Percentiles rank a stretch among this genome's conserved stretches.
Conservation (phyloP, 2,888 invertebrate species). For the Dexiosoma caninum region DNA sequence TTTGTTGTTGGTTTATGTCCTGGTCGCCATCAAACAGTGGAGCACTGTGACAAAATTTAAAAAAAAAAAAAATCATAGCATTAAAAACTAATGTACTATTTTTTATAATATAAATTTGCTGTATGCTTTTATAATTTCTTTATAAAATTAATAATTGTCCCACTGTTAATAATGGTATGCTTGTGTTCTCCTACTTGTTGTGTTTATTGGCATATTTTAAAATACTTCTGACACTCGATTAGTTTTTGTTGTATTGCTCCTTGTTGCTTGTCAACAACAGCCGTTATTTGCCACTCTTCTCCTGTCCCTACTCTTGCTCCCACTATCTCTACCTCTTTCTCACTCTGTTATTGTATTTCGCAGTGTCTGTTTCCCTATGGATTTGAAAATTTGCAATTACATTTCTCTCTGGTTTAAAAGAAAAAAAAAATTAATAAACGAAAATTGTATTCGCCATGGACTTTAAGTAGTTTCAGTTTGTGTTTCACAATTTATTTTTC, state of each 20-base stretch:
- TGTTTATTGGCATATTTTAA: slow-evolving; percentile 55
- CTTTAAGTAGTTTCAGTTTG: neutral
- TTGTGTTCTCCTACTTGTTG: neutral
- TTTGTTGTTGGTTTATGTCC: neutral
- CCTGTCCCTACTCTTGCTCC: neutral
- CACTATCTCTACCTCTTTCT: too few species aligned
- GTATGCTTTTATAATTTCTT: too few species aligned
- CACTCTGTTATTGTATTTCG: too few species aligned
- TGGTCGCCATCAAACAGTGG: slow-evolving; percentile 18
- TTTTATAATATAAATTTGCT: too few species aligned
- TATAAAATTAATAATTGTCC: neutral
- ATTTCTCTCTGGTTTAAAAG: neutral
- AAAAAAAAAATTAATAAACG: too few species aligned
- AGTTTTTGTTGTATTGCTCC: slow-evolving; percentile 16
- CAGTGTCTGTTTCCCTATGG: neutral
- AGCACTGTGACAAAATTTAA: neutral
- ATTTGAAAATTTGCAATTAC: neutral
- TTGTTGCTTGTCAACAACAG: slow-evolving; percentile 44
- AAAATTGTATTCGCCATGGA: slow-evolving; percentile 6
- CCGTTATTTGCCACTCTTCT: slow-evolving; percentile 13
- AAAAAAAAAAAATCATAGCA: too few species aligned
- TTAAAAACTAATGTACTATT: too few species aligned
- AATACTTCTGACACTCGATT: slow-evolving; percentile 60
- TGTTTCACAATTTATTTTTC: neutral
- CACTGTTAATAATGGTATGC: neutral